phyloP scores from a whole-genome alignment of 2,888 invertebrate genomes.

The Resseliella maxima region DNA sequence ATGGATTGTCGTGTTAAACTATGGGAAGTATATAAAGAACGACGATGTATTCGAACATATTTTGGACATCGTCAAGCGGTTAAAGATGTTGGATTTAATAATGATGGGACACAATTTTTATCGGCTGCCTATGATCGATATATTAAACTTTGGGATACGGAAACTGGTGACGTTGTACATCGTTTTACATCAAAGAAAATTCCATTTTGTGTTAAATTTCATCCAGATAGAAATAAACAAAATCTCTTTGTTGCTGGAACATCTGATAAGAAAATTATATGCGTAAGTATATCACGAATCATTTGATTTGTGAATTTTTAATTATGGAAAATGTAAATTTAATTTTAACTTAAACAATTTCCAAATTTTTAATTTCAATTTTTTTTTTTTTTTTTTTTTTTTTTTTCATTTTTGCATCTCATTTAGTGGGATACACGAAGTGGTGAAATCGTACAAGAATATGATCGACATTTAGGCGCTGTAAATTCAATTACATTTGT shows the following conservation, averaged over 20 bases:
- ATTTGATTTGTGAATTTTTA: too few species aligned
- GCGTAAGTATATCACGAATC: conserved; percentile 83
- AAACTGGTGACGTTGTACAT: conserved; percentile 87
- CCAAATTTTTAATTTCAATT: too few species aligned
- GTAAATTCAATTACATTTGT: conserved; percentile 99
- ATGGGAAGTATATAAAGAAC: conserved; percentile 98
- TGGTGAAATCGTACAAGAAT: conserved; percentile 96
- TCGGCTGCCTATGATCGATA: conserved; percentile 97
- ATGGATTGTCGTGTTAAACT: conserved; percentile 98
- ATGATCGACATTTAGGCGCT: conserved; percentile 97
- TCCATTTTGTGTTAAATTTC: conserved; percentile 97
- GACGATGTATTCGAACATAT: conserved; percentile 93
- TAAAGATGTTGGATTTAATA: conserved; percentile 95
- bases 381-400: conserved; percentile 24
- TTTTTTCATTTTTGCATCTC: conserved; percentile 56
- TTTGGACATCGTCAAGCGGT: conserved; percentile 97
- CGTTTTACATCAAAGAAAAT: conserved; percentile 96
- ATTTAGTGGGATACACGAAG: conserved; percentile 91
- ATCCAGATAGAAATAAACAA: conserved; percentile 97
- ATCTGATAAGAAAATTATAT: conserved; percentile 99
- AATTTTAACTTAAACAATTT: conserved; percentile 34
- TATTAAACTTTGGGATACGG: conserved; percentile 99
- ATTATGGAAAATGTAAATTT: too few species aligned
- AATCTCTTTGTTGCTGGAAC: conserved; percentile 98
- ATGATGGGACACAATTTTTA: conserved; percentile 90